These are phyloP conservation scores for Benitochromis conjunctus DNA, from an alignment of 2,113 vertebrate genomes.

Conservation along the genomic window DNA sequence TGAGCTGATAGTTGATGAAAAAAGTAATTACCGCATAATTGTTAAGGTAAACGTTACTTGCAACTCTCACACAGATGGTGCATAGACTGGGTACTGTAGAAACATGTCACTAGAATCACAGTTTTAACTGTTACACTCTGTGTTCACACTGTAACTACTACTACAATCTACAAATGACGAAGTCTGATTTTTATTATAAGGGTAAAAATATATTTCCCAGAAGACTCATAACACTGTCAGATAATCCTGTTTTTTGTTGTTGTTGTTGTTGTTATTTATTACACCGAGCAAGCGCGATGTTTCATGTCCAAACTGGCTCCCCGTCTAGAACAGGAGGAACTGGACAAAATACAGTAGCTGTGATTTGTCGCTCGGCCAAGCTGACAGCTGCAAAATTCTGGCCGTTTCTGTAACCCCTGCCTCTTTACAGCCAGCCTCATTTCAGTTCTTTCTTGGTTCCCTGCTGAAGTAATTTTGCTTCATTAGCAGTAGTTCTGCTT, in stretches of 20 bases:
- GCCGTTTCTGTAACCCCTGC: neutral
- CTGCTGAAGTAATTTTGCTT: neutral
- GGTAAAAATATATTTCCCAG: neutral
- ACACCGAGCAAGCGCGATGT: neutral
- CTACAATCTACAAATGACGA: neutral
- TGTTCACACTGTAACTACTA: neutral
- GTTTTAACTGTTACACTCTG: neutral
- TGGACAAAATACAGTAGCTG: neutral
- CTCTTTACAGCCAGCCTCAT: constrained; percentile 8
- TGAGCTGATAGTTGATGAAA: neutral
- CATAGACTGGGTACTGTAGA: neutral
- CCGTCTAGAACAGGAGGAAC: neutral
- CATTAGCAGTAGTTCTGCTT: constrained; percentile 13
- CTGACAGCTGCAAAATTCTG: neutral
- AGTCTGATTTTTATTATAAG: neutral
- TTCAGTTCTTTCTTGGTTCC: neutral
- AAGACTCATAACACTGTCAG: neutral
- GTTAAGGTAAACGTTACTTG: neutral
- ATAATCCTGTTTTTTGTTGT: neutral
- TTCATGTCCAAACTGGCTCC: constrained; percentile 1
- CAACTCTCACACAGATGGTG: neutral
- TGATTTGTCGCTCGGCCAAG: neutral
- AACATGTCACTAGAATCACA: neutral
- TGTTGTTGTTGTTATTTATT: constrained; percentile 12
- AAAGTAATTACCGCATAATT: neutral